These are phyloP conservation scores for Serripes groenlandicus DNA, from an alignment of 2,888 invertebrate genomes.

Conservation along the genomic window DNA sequence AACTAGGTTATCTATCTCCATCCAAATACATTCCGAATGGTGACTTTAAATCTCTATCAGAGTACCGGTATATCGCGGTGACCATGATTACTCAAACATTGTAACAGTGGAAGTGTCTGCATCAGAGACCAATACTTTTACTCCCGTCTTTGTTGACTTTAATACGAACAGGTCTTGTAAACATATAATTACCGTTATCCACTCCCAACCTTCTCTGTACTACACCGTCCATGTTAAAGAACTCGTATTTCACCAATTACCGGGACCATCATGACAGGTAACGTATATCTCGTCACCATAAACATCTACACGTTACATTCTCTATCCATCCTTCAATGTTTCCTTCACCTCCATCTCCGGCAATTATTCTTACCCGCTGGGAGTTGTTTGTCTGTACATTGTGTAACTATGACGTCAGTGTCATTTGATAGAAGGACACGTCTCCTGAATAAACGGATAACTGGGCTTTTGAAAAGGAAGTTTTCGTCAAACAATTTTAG, in stretches of 20 bases:
- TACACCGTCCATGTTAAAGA: neutral
- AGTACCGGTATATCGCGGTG: neutral
- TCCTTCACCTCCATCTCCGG: neutral
- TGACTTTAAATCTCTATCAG: neutral
- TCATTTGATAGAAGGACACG: neutral
- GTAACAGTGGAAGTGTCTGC: neutral
- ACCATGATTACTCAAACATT: neutral
- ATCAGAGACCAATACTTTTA: conserved; percentile 2
- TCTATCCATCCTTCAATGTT: neutral
- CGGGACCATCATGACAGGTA: conserved; percentile 3
- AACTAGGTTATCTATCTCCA: neutral
- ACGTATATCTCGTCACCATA: conserved; percentile 12
- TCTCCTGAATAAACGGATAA: neutral
- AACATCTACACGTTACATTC: conserved; percentile 5
- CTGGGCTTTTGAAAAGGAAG: neutral
- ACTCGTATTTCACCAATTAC: conserved; percentile 1
- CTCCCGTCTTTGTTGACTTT: neutral
- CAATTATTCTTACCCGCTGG: neutral
- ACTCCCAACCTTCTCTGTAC: neutral
- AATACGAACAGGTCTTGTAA: neutral
- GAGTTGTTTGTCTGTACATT: neutral
- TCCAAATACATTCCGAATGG: conserved; percentile 9
- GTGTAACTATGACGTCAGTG: neutral
- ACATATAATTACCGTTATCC: neutral
- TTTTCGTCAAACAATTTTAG: conserved; percentile 2